These are phyloP conservation scores for Myrmecobius fasciatus DNA, from an alignment of 2,113 vertebrate genomes.

Conservation along the genomic window DNA sequence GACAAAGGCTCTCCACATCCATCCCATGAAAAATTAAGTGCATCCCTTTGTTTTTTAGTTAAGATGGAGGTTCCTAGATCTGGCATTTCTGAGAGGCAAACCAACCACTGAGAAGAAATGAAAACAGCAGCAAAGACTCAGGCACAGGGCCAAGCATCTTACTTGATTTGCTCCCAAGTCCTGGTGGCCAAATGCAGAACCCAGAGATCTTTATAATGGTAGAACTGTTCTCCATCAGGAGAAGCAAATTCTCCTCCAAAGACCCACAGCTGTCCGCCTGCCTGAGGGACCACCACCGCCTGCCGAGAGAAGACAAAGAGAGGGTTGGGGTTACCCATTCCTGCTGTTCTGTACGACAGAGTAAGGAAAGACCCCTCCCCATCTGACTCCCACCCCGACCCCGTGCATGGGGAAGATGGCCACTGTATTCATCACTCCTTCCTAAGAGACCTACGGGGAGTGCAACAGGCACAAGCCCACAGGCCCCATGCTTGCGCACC, in stretches of 20 bases:
- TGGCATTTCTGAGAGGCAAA: neutral
- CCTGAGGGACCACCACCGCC: conserved; percentile 93
- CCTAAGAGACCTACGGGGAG: neutral
- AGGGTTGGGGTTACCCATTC: conserved; percentile 29
- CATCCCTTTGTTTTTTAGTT: too few species aligned
- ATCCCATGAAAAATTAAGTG: neutral
- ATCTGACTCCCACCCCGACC: neutral
- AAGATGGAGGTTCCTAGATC: neutral
- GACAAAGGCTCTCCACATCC: rapidly evolving
- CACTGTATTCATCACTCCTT: neutral
- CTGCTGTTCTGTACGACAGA: neutral
- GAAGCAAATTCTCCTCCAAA: conserved; percentile 98
- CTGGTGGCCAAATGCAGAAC: conserved; percentile 93
- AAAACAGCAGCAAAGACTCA: neutral
- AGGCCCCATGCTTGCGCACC: neutral
- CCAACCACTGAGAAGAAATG: neutral
- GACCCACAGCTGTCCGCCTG: conserved; percentile 95
- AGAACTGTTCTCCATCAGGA: conserved; percentile 95
- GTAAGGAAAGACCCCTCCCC: neutral
- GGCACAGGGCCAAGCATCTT: conserved; percentile 49
- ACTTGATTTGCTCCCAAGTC: conserved; percentile 98
- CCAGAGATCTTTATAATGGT: conserved; percentile 99
- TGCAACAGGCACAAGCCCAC: neutral
- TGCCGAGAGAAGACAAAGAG: conserved; percentile 70
- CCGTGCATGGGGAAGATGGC: neutral